A percentile compares a stretch with the other conserved stretches of the same genome.
Conservation (phyloP, 2,113 vertebrate genomes). For the Pitta sordida region DNA sequence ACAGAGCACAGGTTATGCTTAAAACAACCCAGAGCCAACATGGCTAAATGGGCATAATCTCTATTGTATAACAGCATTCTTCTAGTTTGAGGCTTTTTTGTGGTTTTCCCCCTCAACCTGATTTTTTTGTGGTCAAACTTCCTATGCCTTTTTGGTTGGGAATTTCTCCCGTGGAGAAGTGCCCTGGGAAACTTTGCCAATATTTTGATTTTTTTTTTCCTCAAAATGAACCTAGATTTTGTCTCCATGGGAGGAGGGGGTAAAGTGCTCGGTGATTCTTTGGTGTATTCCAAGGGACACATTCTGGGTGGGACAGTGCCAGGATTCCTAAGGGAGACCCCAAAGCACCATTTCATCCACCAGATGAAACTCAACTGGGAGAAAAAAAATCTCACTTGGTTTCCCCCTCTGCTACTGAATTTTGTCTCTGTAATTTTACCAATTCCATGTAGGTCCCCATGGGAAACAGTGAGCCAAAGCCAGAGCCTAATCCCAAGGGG, state of each 20-base stretch:
- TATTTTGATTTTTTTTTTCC: not conserved
- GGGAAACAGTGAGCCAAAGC: not conserved
- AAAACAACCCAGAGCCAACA: not conserved
- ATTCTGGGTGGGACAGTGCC: not conserved
- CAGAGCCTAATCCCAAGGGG: not conserved
- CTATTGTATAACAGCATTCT: not conserved
- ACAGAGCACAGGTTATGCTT: not conserved
- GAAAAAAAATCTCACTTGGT: not conserved
- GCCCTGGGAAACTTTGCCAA: not conserved
- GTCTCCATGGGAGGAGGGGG: not conserved
- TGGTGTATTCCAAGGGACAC: slow-evolving; percentile 48
- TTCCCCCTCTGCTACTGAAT: not conserved
- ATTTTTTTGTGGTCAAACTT: not conserved
- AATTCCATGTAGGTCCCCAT: not conserved
- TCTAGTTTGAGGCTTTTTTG: not conserved
- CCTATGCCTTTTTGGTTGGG: not conserved
- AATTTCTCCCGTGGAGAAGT: not conserved
- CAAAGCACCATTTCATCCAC: not conserved
- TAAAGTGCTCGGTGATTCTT: slow-evolving; percentile 60
- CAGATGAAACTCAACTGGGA: not conserved
- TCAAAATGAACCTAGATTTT: not conserved
- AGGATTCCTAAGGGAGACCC: not conserved
- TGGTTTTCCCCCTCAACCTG: not conserved
- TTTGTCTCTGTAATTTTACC: fast-evolving
- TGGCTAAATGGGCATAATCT: not conserved